Base-by-base conservation (phyloP, 2,888 invertebrate genomes). In the Melikaiella ostensackeni region DNA sequence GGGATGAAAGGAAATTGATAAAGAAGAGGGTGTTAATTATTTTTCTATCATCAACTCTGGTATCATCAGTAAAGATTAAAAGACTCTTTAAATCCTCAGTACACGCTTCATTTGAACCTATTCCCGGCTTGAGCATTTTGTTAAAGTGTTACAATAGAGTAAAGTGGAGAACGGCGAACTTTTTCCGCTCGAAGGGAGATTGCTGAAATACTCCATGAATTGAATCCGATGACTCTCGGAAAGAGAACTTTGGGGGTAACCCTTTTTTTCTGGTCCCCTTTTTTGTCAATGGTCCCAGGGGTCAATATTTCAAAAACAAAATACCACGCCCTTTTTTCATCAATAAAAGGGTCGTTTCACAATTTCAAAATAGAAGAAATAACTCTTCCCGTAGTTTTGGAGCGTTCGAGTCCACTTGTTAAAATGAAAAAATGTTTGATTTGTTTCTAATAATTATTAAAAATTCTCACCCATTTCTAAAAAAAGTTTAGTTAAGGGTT, bases 231-330 rank as follows among this genome's bases (percentile, higher is more conserved):
- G 21, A 27, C 24, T 46, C 9, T 46, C 19, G 21, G 24, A 42
- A 46, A 42, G 35, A 38, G 11, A 38, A 66, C 42, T 66, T 9
- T 6, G 2, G 59, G 59, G 59, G 59, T 46, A 30, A 66, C 66
- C 42, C 66, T 50, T 30, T 50, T 38, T 27, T 38, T 1, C 24
- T 42, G 13, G 13, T 38, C 38, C 42, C 24, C 35, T 64, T 64
- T 63, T 62, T 59, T 27, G 30, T 59, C 24, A 59, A 24, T 9
- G 16, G 27, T 27, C 6, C 13, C 24, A 7, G 42, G 42, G 46
- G n/a, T 30, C 70, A 50, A 50, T 70, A 50, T n/a, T 70, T 46
- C 50, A 70, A 70, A 30, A 70, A 70, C 19, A 70, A 70, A 70
- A 70, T 50, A 70, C 50, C 70, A 70, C 70, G 70, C 70, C 70